These are phyloP conservation scores for Origma solitaria DNA, from an alignment of 2,113 vertebrate species.

Conservation along the genomic window DNA sequence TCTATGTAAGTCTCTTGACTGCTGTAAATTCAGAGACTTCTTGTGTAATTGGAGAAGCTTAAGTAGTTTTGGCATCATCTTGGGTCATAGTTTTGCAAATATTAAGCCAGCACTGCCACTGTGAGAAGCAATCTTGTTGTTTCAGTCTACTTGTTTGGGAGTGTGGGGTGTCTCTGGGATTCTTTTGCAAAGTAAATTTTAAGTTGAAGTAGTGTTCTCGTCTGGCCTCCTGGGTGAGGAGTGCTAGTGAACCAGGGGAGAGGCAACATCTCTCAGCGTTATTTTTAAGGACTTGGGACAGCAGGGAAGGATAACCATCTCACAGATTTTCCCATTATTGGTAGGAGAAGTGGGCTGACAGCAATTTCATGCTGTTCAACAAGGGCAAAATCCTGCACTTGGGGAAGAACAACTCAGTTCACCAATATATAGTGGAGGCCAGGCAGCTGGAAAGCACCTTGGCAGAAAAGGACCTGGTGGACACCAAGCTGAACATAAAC, in stretches of 20 bases:
- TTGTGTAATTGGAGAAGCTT: neutral
- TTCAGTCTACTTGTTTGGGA: neutral
- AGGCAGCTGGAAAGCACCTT: neutral
- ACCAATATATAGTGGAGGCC: neutral
- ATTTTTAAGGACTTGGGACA: neutral
- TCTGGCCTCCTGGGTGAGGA: neutral
- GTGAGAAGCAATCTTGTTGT: neutral
- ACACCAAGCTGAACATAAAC: neutral
- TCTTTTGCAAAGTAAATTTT: neutral
- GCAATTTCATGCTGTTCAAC: neutral
- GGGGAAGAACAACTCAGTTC: neutral
- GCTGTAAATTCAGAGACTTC: neutral
- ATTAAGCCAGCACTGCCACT: neutral
- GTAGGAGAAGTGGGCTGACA: neutral
- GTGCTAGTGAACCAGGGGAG: neutral
- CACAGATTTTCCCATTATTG: neutral
- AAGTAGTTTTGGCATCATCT: neutral
- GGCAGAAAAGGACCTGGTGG: neutral
- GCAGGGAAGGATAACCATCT: neutral
- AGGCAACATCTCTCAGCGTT: neutral
- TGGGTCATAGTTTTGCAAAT: neutral
- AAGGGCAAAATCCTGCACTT: neutral
- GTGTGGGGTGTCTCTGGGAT: neutral
- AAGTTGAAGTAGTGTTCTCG: neutral
- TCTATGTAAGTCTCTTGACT: fast-evolving